A percentile compares a stretch with the other conserved stretches of the same genome.
Evolutionary conservation across 1,140 invertebrate genomes (phyloP).

Genomic region (Polypedilum pembai): DNA sequence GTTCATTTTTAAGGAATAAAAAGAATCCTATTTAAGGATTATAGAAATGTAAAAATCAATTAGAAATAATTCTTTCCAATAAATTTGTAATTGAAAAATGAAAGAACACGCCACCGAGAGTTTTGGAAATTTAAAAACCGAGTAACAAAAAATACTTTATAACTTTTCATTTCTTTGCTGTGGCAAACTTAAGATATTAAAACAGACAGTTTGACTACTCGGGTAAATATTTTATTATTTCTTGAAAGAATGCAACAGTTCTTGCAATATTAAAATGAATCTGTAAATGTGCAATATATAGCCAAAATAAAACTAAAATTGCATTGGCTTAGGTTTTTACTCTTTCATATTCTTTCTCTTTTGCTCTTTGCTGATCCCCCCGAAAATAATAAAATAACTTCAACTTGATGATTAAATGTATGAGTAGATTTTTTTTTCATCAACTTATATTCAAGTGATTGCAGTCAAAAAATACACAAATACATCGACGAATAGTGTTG

Average conservation of each 20-base stretch:
- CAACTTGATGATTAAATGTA: neutral
- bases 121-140: too few species aligned
- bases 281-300: neutral
- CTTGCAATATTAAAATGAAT: neutral
- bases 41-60: too few species aligned
- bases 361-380: neutral
- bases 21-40: too few species aligned
- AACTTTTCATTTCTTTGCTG: too few species aligned
- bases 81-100: too few species aligned
- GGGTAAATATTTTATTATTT: too few species aligned
- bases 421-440: neutral
- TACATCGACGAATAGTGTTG: neutral
- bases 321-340: conserved; percentile 11
- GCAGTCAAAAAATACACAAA: neutral
- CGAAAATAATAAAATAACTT: neutral
- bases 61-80: too few species aligned
- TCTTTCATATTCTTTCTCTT: neutral
- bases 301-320: conserved; percentile 1
- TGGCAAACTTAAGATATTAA: too few species aligned
- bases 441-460: neutral
- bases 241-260: neutral
- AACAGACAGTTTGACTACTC: too few species aligned
- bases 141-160: too few species aligned
- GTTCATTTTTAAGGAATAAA: too few species aligned
- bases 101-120: too few species aligned